These are phyloP conservation scores for Lepilemur septentrionalis DNA, from an alignment of 2,797 vertebrate genomes.

Conservation along the genomic window DNA sequence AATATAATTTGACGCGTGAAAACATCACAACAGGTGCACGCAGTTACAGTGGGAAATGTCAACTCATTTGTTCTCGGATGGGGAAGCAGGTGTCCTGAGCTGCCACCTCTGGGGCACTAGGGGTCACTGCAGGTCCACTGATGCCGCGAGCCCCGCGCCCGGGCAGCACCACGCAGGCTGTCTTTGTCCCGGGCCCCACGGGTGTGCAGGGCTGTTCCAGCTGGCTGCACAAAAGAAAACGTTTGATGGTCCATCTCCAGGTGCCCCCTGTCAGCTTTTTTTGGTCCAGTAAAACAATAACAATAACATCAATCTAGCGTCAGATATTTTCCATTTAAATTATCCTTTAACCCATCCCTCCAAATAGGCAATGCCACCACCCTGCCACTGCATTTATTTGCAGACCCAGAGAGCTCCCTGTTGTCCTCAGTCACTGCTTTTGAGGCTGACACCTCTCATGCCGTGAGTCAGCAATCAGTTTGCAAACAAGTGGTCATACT, in stretches of 20 bases:
- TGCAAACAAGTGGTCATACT: not conserved
- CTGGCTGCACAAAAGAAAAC: not conserved
- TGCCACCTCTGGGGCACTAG: constrained; percentile 59
- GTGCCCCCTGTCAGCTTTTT: not conserved
- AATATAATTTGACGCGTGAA: not conserved
- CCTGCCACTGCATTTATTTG: fast-evolving
- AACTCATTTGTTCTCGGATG: fast-evolving
- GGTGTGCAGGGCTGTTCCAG: fast-evolving
- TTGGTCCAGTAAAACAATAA: not conserved
- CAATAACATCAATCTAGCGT: too few species aligned
- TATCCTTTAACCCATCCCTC: too few species aligned
- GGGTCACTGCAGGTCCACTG: constrained; percentile 78
- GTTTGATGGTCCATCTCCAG: not conserved
- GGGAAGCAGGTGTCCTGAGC: fast-evolving
- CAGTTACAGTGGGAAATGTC: fast-evolving
- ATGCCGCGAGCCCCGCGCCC: not conserved
- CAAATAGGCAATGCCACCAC: fast-evolving
- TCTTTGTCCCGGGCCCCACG: not conserved
- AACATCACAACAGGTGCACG: fast-evolving
- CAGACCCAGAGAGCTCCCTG: not conserved
- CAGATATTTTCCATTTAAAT: not conserved
- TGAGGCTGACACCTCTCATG: fast-evolving
- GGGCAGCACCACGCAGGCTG: fast-evolving
- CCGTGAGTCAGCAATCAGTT: not conserved
- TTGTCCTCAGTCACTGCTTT: fast-evolving